Base-by-base conservation (phyloP, 1,140 invertebrate species). In the Eufriesea mexicana region DNA sequence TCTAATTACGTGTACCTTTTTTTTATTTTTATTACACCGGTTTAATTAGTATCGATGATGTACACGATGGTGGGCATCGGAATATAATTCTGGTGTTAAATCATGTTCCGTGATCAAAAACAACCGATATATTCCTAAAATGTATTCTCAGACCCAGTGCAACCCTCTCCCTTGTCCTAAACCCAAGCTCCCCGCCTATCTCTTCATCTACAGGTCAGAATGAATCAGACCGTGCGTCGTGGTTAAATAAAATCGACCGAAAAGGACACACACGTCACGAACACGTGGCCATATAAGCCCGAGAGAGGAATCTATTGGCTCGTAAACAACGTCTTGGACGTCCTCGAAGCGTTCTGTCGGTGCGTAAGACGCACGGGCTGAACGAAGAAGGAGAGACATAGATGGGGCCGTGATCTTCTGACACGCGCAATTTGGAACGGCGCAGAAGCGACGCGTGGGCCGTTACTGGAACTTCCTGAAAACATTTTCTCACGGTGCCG, bases 381-480 rank as follows among this genome's bases (percentile, higher is more conserved):
- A 12, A 28, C 2, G 5, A 10, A 28, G 16, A 28, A 12, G 68
- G 25, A 28, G 14, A 28, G 12, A 25, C 7, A 4, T 2, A 28
- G 23, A 20, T 7, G 20, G 10, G 68, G n/a, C n/a, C 55, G n/a
- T 16, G 73, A 75, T 59, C 57, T 61, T n/a, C 20, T 28, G 57
- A 49, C 73, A 75, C 45, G 16, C 73, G 59, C 42, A 59, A 75
- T 49, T 62, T 75, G 2, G 73, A 23, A 25, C 35, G 55, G n/a
- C 23, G 55, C 42, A n/a, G 25, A 74, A 74, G 55, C 28, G 7
- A 61, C n/a, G 73, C 45, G 73, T 75, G 57, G 73, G 66, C n/a
- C n/a, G 45, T 8, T 9, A 2, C 6, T 0, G 47, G 9, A 72
- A 28, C 70, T 72, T 72, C 49, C 28, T 71, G 47, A 25, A 54